These are phyloP conservation scores for Caradrina kadenii DNA, from an alignment of 2,888 invertebrate species.

Conservation along the genomic window DNA sequence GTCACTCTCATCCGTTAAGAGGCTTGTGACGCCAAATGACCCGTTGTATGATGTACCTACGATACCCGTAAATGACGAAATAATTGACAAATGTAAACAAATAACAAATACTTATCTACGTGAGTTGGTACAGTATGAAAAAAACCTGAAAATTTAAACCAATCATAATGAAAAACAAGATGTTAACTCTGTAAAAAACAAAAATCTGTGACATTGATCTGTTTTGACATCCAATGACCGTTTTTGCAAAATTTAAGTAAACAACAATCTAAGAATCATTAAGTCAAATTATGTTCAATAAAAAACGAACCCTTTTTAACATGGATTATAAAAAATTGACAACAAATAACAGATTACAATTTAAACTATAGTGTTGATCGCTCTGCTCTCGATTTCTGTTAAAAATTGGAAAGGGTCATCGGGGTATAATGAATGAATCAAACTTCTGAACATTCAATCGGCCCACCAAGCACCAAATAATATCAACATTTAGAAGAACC, in stretches of 20 bases:
- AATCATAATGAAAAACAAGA: slow-evolving; percentile 9
- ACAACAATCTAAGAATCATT: slow-evolving; percentile 21
- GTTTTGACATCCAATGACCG: neutral
- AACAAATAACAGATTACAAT: slow-evolving; percentile 48
- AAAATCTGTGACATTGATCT: slow-evolving; percentile 2
- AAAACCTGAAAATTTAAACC: slow-evolving; percentile 3
- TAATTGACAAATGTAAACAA: slow-evolving; percentile 41
- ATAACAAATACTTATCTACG: slow-evolving; percentile 6
- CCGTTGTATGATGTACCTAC: neutral
- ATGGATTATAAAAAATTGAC: slow-evolving; percentile 29
- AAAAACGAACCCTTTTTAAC: slow-evolving; percentile 34
- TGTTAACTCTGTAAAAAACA: neutral
- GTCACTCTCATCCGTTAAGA: neutral
- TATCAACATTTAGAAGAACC: neutral
- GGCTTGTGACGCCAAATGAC: neutral
- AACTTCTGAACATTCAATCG: neutral
- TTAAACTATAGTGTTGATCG: slow-evolving; percentile 5
- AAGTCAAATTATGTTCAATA: neutral
- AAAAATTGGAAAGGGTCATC: neutral
- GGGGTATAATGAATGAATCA: neutral
- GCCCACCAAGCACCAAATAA: neutral
- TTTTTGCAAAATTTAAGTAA: slow-evolving; percentile 17
- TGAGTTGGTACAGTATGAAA: neutral
- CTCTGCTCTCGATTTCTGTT: slow-evolving; percentile 5
- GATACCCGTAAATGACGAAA: slow-evolving; percentile 12